Evolutionary conservation across 1,140 invertebrate genomes (phyloP).

Genomic region (Conus ventricosus): DNA sequence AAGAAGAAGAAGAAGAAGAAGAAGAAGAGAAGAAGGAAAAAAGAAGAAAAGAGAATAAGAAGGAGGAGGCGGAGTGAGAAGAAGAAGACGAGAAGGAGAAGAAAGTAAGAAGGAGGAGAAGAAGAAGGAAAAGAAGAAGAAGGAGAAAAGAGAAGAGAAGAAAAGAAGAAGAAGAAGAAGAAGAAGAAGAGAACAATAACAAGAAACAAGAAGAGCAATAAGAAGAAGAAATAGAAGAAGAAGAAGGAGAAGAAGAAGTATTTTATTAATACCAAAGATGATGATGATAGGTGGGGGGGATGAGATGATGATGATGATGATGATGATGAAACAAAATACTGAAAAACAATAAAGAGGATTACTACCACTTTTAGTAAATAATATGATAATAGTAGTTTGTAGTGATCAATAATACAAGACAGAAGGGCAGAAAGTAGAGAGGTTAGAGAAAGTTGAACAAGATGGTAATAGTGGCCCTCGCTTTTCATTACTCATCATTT

Average conservation of each 20-base stretch:
- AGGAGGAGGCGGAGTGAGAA: not conserved
- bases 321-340: too few relatives aligned
- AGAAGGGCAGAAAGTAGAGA: too few relatives aligned
- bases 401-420: too few relatives aligned
- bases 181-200: not conserved
- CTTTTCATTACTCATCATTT: too few relatives aligned
- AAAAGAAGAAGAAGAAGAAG: not conserved
- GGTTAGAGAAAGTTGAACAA: too few relatives aligned
- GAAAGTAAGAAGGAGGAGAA: not conserved
- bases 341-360: too few relatives aligned
- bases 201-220: not conserved
- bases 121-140: not conserved
- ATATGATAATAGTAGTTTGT: too few relatives aligned
- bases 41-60: not conserved
- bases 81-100: not conserved
- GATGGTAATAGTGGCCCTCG: too few relatives aligned
- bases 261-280: too few relatives aligned
- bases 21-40: not conserved
- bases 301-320: too few relatives aligned
- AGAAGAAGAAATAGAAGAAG: not conserved
- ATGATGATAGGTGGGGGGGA: too few relatives aligned
- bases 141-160: not conserved
- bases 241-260: not conserved
- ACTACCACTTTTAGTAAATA: too few relatives aligned
- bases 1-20: not conserved